Conservation (phyloP, 1,140 invertebrate species). For the Cheumatopsyche charites region DNA sequence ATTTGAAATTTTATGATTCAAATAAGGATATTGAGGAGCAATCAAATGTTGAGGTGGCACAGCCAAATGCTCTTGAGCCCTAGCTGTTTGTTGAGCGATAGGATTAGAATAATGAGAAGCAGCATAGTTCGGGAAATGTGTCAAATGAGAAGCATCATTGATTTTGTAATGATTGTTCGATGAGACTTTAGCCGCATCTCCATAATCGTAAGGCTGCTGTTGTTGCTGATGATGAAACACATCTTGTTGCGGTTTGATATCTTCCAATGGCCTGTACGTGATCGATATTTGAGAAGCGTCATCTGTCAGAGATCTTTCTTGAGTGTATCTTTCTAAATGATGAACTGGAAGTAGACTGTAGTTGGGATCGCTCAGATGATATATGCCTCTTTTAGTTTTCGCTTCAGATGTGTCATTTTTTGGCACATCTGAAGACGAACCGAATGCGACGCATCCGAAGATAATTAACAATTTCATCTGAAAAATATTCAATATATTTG, state of each 20-base stretch:
- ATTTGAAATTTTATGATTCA: conserved; percentile 30
- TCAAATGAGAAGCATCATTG: conserved; percentile 14
- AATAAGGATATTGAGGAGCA: conserved; percentile 34
- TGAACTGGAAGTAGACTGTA: conserved; percentile 40
- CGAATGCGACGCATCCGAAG: conserved; percentile 12
- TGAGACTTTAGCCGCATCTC: conserved; percentile 12
- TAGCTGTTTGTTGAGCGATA: conserved; percentile 17
- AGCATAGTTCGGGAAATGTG: conserved; percentile 20
- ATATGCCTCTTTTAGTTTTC: conserved; percentile 42
- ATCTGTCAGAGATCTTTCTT: conserved; percentile 27
- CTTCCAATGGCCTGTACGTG: conserved; percentile 34
- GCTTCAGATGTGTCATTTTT: conserved; percentile 33
- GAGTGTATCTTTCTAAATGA: conserved; percentile 32
- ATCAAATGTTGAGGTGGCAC: conserved; percentile 30
- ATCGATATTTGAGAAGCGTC: conserved; percentile 38
- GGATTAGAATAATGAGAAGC: conserved; percentile 22
- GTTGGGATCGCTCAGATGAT: conserved; percentile 39
- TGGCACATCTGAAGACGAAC: conserved; percentile 28
- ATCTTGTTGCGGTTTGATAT: background rate
- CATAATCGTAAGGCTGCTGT: conserved; percentile 16
- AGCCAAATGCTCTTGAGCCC: conserved; percentile 16
- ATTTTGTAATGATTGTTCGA: conserved; percentile 29
- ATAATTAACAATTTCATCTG: conserved; percentile 37
- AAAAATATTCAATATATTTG: conserved; percentile 13
- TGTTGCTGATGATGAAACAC: conserved; percentile 6